phyloP scores from a whole-genome alignment of 2,113 vertebrate genomes.

The Capra hircus region DNA sequence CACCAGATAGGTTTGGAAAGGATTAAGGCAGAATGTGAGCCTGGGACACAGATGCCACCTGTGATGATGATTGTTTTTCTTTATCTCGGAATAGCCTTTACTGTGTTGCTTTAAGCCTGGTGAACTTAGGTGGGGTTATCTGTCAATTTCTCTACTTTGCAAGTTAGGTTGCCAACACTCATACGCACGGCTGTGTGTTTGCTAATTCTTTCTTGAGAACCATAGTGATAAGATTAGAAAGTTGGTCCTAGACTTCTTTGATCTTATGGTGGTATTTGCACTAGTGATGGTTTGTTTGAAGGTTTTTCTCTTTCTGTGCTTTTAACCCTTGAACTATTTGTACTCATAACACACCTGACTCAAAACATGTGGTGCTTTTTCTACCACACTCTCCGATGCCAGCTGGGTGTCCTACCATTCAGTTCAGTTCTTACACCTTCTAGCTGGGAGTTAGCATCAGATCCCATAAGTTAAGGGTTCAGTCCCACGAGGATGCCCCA shows the following conservation, averaged over 20 bases:
- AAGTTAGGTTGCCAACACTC: background rate
- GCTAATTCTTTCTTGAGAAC: background rate
- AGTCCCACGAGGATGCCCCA: background rate
- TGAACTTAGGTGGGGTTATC: background rate
- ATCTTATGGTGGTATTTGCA: background rate
- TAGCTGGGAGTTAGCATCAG: background rate
- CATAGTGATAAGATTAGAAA: slow-evolving; percentile 52
- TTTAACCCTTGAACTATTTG: background rate
- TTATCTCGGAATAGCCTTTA: background rate
- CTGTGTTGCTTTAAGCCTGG: background rate
- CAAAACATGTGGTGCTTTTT: background rate
- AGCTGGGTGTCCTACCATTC: background rate
- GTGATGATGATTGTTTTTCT: background rate
- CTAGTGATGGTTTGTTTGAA: background rate
- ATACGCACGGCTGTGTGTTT: background rate
- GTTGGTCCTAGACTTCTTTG: slow-evolving; percentile 10
- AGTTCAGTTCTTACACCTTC: background rate
- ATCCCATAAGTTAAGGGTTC: background rate
- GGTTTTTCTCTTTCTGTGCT: background rate
- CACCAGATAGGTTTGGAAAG: background rate
- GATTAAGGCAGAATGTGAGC: background rate
- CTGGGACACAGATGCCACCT: background rate
- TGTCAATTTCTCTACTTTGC: background rate
- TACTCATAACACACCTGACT: background rate
- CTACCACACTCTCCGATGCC: background rate